A percentile compares a stretch with the other conserved stretches of the same genome.
These are phyloP conservation scores for Solea solea DNA, from an alignment of 2,113 vertebrate genomes.

Conservation along the genomic window DNA sequence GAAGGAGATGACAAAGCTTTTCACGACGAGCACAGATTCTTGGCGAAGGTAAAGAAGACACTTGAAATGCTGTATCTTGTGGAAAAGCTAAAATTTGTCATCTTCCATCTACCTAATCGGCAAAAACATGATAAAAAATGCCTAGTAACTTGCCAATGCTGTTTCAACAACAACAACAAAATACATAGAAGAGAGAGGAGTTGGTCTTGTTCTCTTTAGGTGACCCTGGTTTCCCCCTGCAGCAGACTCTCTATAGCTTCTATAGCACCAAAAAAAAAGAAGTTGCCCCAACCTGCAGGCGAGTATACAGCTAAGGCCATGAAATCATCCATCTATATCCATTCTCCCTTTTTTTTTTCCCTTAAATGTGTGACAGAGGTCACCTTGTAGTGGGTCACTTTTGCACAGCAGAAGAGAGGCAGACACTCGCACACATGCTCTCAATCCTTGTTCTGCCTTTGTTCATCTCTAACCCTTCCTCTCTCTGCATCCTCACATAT, in stretches of 20 bases:
- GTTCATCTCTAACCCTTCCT: constrained; percentile 37
- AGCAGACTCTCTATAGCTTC: background rate
- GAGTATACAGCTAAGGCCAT: constrained; percentile 43
- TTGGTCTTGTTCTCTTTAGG: constrained; percentile 13
- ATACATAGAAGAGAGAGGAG: background rate
- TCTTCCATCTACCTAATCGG: no score
- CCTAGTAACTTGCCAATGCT: no score
- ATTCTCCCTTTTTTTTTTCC: constrained; percentile 15
- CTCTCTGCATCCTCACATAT: constrained; percentile 38
- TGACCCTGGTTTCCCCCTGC: constrained; percentile 8
- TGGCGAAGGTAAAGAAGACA: no score
- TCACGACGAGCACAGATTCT: constrained; percentile 1
- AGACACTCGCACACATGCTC: constrained; percentile 21
- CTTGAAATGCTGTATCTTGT: no score
- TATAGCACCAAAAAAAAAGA: background rate
- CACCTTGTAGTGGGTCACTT: constrained; percentile 58
- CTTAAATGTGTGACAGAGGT: constrained; percentile 52
- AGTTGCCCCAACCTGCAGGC: constrained; percentile 32
- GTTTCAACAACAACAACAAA: no score
- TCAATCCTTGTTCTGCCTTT: constrained; percentile 37
- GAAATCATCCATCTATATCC: constrained; percentile 57
- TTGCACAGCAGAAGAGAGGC: constrained; percentile 39
- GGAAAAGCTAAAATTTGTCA: no score
- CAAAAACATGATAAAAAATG: no score
- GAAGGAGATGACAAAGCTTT: constrained; percentile 40